A percentile compares a stretch with the other conserved stretches of the same genome.
phyloP scores from a whole-genome alignment of 2,113 vertebrate species.

The Chelonoidis abingdonii region DNA sequence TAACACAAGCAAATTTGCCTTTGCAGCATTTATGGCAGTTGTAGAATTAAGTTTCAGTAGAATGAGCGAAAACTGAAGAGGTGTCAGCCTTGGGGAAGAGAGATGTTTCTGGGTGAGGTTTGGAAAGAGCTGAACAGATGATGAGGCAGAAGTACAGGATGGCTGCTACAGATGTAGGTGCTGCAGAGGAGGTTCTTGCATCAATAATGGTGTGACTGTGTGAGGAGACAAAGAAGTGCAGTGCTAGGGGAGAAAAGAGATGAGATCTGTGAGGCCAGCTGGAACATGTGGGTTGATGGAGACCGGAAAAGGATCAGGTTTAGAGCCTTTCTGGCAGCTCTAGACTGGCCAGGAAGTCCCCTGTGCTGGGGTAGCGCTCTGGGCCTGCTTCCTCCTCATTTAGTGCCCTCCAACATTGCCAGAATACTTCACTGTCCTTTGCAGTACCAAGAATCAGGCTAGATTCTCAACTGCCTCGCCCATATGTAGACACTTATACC shows the following conservation, averaged over 20 bases:
- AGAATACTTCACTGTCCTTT: background rate
- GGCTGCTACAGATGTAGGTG: background rate
- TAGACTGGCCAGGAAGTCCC: background rate
- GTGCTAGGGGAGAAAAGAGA: background rate
- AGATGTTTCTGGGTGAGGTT: background rate
- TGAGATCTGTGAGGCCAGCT: background rate
- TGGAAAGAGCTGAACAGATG: background rate
- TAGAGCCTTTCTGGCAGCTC: background rate
- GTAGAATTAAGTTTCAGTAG: background rate
- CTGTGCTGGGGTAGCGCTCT: background rate
- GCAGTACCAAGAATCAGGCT: background rate
- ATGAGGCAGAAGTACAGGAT: background rate
- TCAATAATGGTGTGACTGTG: accelerated
- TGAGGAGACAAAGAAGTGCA: background rate
- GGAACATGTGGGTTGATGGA: background rate
- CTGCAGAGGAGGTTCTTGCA: background rate
- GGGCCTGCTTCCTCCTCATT: accelerated
- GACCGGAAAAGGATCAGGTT: background rate
- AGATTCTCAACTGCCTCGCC: background rate
- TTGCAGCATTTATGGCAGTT: background rate
- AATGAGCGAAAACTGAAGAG: background rate
- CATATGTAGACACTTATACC: background rate
- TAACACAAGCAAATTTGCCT: background rate
- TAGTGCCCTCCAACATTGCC: background rate
- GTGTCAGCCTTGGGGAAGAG: background rate